Percentiles rank a stretch among this genome's conserved stretches.
Evolutionary conservation across 2,888 invertebrate genomes (phyloP).

Genomic region (Cancer borealis): DNA sequence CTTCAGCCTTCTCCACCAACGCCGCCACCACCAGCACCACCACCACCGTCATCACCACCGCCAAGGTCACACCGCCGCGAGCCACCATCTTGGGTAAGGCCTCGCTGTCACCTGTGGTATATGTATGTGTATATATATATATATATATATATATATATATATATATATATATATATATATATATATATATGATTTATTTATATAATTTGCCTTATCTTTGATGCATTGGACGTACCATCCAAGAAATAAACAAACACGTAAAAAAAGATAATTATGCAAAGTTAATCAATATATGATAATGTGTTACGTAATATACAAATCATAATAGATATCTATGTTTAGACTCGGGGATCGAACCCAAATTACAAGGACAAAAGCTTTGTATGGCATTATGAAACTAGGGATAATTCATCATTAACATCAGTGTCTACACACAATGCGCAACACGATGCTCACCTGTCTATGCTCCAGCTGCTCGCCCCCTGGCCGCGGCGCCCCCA

Average conservation of each 20-base stretch:
- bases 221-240: too few relatives aligned
- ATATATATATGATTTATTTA: too few relatives aligned
- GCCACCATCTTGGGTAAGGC: not conserved
- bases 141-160: not conserved
- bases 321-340: not conserved
- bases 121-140: not conserved
- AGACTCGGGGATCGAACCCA: not conserved
- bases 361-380: not conserved
- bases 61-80: not conserved
- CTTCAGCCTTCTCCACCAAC: not conserved
- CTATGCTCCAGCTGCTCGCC: not conserved
- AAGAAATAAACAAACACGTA: too few relatives aligned
- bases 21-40: constrained; percentile 16
- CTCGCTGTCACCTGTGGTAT: not conserved
- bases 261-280: too few relatives aligned
- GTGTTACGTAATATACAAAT: not conserved
- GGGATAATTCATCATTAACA: not conserved
- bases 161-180: too few relatives aligned
- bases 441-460: not conserved
- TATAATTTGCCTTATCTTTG: too few relatives aligned
- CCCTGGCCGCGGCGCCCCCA: not conserved
- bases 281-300: too few relatives aligned
- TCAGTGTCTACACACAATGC: not conserved
- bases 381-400: not conserved
- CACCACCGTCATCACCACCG: not conserved